Percentiles rank a stretch among this genome's conserved stretches.
These are phyloP conservation scores for Plagodis pulveraria DNA, from an alignment of 2,888 invertebrate genomes.

Conservation along the genomic window DNA sequence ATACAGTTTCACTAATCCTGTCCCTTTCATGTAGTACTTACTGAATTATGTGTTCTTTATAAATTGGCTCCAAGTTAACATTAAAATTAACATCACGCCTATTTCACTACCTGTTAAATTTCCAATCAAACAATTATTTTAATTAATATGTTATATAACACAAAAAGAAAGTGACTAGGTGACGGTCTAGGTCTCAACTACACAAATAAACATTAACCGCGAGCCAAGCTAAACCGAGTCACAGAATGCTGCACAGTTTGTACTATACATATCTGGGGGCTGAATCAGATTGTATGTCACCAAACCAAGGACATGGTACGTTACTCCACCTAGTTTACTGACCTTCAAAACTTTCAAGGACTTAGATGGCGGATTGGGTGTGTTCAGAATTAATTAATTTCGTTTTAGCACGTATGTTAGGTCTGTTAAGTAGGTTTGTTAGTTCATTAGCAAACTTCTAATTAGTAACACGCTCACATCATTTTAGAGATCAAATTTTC, in stretches of 20 bases:
- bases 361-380: conserved; percentile 14
- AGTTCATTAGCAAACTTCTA: background rate
- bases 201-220: conserved; percentile 15
- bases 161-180: conserved; percentile 3
- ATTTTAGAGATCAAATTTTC: too few relatives aligned
- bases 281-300: conserved; percentile 14
- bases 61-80: too few relatives aligned
- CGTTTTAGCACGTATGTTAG: conserved; percentile 14
- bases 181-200: conserved; percentile 10
- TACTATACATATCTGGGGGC: conserved; percentile 8
- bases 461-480: too few relatives aligned
- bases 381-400: conserved; percentile 30
- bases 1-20: too few relatives aligned
- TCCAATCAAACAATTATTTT: too few relatives aligned
- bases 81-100: too few relatives aligned
- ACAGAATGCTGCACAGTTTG: conserved; percentile 10
- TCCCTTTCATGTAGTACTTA: too few relatives aligned
- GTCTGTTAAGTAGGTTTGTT: background rate
- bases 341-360: conserved; percentile 34
- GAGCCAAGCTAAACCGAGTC: conserved; percentile 5
- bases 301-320: conserved; percentile 31
- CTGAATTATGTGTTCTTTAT: too few relatives aligned
- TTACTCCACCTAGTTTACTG: conserved; percentile 30
- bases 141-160: conserved; percentile 3
- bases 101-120: too few relatives aligned